Evolutionary conservation across 2,888 invertebrate genomes (phyloP).

Genomic region (Drosophila antonietae): DNA sequence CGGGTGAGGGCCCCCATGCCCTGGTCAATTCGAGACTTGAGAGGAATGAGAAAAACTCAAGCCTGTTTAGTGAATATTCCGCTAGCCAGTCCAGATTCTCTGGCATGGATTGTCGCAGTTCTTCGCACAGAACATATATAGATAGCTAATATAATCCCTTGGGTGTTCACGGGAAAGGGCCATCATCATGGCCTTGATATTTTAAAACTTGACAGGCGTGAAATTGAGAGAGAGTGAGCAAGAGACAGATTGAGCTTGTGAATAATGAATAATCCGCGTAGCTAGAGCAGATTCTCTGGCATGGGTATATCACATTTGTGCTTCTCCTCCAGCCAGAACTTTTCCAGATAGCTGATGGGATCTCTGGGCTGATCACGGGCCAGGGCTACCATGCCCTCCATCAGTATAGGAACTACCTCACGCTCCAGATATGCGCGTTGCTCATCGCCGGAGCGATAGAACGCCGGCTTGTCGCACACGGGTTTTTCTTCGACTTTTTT

Average conservation of each 20-base stretch:
- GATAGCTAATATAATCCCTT: no score
- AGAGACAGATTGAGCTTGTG: background rate
- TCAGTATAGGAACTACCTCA: conserved; percentile 61
- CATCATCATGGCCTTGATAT: no score
- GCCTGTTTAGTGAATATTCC: no score
- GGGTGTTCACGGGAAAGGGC: no score
- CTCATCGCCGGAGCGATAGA: conserved; percentile 30
- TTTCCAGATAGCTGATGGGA: conserved; percentile 58
- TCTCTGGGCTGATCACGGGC: conserved; percentile 62
- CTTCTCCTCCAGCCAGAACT: conserved; percentile 57
- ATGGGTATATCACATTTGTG: conserved; percentile 60
- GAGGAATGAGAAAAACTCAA: no score
- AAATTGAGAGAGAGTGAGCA: background rate
- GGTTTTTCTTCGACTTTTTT: background rate
- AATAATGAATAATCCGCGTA: background rate
- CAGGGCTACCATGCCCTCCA: conserved; percentile 65
- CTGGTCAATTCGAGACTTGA: no score
- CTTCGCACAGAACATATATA: conserved; percentile 32
- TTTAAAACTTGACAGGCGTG: conserved; percentile 17
- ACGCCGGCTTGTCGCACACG: background rate
- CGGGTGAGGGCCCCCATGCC: no score
- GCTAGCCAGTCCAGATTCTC: conserved; percentile 46
- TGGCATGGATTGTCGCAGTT: conserved; percentile 58
- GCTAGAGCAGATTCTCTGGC: conserved; percentile 53
- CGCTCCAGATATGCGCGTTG: conserved; percentile 43